phyloP scores from a whole-genome alignment of 2,888 invertebrate species.

The Ephialtes manifestator region DNA sequence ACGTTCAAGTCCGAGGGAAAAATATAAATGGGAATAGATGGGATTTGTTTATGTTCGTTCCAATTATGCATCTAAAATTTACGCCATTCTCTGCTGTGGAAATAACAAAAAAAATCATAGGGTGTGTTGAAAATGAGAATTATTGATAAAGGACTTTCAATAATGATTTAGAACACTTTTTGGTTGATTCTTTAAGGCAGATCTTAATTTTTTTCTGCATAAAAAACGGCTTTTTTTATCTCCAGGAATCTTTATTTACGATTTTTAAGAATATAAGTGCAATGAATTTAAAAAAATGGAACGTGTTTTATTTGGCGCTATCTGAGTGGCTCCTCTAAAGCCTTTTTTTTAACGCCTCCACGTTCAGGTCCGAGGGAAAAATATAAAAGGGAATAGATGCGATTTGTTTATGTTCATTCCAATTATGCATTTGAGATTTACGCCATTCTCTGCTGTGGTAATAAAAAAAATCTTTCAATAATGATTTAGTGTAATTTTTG shows the following conservation, averaged over 20 bases:
- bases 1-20: background rate
- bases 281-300: no score
- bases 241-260: no score
- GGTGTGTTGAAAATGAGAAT: no score
- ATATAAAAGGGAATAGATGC: background rate
- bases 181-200: no score
- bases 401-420: constrained; percentile 11
- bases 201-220: no score
- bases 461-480: background rate
- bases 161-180: no score
- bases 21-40: background rate
- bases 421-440: constrained; percentile 8
- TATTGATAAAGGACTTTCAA: no score
- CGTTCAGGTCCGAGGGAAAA: background rate
- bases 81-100: background rate
- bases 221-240: no score
- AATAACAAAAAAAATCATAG: background rate
- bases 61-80: constrained; percentile 11
- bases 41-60: constrained; percentile 16
- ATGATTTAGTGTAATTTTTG: no score
- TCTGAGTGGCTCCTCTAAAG: background rate
- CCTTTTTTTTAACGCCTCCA: background rate
- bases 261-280: no score
- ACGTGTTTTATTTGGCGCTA: constrained; percentile 41
- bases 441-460: background rate